These are phyloP conservation scores for Rotaria magnacalcarata DNA, from an alignment of 2,888 invertebrate species.

Conservation along the genomic window DNA sequence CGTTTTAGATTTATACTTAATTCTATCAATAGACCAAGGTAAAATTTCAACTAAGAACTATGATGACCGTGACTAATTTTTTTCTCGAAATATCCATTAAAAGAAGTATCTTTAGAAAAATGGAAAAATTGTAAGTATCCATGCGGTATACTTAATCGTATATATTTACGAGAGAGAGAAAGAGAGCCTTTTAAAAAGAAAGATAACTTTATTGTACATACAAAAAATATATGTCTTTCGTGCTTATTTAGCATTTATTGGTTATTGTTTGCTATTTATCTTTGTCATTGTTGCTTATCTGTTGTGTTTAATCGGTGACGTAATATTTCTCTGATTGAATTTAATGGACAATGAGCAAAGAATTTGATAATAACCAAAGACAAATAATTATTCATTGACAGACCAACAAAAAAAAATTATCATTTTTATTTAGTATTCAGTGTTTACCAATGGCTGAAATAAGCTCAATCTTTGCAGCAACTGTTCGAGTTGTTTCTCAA, in stretches of 20 bases:
- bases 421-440: conserved; percentile 3
- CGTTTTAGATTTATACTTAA: no score
- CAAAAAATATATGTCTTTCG: not conserved
- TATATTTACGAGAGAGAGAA: not conserved
- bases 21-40: no score
- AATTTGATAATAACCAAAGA: not conserved
- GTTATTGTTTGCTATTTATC: not conserved
- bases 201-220: not conserved
- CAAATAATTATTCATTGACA: not conserved
- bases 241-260: not conserved
- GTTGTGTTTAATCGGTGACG: no score
- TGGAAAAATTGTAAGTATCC: not conserved
- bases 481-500: not conserved
- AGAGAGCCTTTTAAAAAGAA: not conserved
- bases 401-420: not conserved
- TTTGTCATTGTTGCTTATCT: not conserved
- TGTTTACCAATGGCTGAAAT: not conserved
- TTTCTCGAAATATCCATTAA: no score
- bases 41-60: no score
- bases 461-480: not conserved
- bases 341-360: not conserved
- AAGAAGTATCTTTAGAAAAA: not conserved
- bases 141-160: not conserved
- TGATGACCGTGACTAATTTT: no score
- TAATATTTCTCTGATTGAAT: not conserved